Evolutionary conservation across 2,888 invertebrate species (phyloP).

Genomic region (Synanthedon vespiformis): DNA sequence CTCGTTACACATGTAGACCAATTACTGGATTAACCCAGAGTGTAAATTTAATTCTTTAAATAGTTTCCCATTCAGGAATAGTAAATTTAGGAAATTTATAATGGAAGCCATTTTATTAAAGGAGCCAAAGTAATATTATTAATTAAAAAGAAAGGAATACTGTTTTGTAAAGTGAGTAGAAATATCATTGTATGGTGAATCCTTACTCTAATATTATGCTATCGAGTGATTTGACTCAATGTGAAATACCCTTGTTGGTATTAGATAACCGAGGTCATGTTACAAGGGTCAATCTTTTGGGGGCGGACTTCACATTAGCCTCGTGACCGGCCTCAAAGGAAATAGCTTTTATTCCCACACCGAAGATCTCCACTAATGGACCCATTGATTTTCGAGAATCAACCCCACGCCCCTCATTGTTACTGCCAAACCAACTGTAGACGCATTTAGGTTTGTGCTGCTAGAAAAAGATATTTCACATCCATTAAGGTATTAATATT

Average conservation of each 20-base stretch:
- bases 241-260: not conserved
- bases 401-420: conserved; percentile 28
- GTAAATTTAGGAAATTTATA: too few relatives aligned
- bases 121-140: too few relatives aligned
- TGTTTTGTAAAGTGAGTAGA: too few relatives aligned
- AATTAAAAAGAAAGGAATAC: too few relatives aligned
- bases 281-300: conserved; percentile 46
- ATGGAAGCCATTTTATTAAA: too few relatives aligned
- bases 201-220: not conserved
- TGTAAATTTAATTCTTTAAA: too few relatives aligned
- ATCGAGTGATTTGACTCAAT: not conserved
- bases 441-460: not conserved
- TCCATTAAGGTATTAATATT: not conserved
- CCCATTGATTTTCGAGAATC: conserved; percentile 50
- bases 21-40: too few relatives aligned
- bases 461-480: not conserved
- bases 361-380: conserved; percentile 48
- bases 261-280: conserved; percentile 31
- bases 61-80: too few relatives aligned
- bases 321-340: conserved; percentile 49
- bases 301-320: conserved; percentile 50
- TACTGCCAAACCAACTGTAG: conserved; percentile 21
- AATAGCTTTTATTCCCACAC: conserved; percentile 19
- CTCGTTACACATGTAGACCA: too few relatives aligned
- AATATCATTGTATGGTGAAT: too few relatives aligned